These are phyloP conservation scores for Scrobipalpa costella DNA, from an alignment of 2,888 invertebrate genomes.

Conservation along the genomic window DNA sequence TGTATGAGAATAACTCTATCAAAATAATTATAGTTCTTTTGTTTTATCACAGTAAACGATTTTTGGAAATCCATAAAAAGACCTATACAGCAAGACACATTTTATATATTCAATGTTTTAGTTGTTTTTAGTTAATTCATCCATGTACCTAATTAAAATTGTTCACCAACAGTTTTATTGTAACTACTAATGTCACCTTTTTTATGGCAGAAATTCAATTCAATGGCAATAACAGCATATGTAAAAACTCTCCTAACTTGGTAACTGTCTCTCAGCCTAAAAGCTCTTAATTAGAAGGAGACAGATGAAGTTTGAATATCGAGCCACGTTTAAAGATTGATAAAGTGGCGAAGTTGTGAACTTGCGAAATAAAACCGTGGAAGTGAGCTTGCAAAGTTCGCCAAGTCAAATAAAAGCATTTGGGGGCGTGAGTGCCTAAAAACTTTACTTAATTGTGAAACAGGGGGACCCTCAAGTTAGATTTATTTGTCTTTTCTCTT, in stretches of 20 bases:
- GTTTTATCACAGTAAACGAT: too few species aligned
- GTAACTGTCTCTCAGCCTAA: not conserved
- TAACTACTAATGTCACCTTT: too few species aligned
- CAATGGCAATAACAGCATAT: not conserved
- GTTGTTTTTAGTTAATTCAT: too few species aligned
- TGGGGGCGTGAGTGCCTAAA: constrained; percentile 40
- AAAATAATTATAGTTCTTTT: too few species aligned
- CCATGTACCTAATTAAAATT: too few species aligned
- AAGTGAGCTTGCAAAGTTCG: constrained; percentile 43
- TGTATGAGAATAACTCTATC: too few species aligned
- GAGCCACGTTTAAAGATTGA: constrained; percentile 46
- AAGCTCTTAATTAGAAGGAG: constrained; percentile 24
- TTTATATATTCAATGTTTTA: too few species aligned
- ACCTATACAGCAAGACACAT: too few species aligned
- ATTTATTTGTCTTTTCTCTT: constrained; percentile 38
- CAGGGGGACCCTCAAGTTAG: constrained; percentile 37
- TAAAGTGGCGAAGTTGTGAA: constrained; percentile 50
- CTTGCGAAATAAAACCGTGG: constrained; percentile 51
- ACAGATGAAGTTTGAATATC: constrained; percentile 29
- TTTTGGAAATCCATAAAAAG: too few species aligned
- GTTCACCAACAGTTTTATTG: too few species aligned
- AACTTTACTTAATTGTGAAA: constrained; percentile 37
- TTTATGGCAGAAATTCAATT: too few species aligned
- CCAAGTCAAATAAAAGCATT: constrained; percentile 54
- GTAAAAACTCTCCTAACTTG: not conserved